Evolutionary conservation across 2,113 vertebrate species (phyloP), one percentile per base, ranked within the genome.

Genomic region (Austrofundulus limnaeus): DNA sequence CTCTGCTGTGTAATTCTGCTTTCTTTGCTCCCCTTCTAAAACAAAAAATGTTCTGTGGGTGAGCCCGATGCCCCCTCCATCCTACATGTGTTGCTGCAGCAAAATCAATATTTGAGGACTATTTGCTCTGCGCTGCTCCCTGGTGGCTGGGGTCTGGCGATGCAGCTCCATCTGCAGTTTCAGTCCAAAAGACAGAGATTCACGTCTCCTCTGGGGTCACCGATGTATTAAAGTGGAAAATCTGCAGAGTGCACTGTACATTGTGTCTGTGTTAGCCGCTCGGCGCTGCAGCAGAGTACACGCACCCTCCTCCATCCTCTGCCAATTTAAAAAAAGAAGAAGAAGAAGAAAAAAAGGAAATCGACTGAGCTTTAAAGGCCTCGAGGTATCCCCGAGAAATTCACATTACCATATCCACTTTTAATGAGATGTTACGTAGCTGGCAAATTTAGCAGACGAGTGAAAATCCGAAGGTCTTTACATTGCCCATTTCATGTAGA

Each of bases 91-190:
- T 85, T 70, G 81, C 66, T 72, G 76, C 81, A 75, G 55, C 60
- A 87, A 55, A 88, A 90, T 91, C 86, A 87, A 88, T 88, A 85
- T 89, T 88, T 83, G 80, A 88, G 82, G 78, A 85, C 77, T 82
- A 72, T 88, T 88, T 82, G 81, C 67, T 16, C 70, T 38, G 54
- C 49, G 62, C 47, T 28, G 75, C 82, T 91, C 84, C 82, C 82
- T 61, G 23, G 83, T 85, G 85, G 80, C 73, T 45, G 34, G 43
- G 49, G 73, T 74, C 61, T 74, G 74, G 61, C 4, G 61, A 69
- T 83, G 70, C 77, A 78, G 53, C 60, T 84, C 68, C 43, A 58
- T 25, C 71, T 56, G 59, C 25, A 51, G 43, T 51, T 67, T 66
- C 77, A 65, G 60, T 51, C 42, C 17, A 57, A 64, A 62, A 49